Conservation (phyloP, 2,113 vertebrate species). For the Poecilia latipinna region DNA sequence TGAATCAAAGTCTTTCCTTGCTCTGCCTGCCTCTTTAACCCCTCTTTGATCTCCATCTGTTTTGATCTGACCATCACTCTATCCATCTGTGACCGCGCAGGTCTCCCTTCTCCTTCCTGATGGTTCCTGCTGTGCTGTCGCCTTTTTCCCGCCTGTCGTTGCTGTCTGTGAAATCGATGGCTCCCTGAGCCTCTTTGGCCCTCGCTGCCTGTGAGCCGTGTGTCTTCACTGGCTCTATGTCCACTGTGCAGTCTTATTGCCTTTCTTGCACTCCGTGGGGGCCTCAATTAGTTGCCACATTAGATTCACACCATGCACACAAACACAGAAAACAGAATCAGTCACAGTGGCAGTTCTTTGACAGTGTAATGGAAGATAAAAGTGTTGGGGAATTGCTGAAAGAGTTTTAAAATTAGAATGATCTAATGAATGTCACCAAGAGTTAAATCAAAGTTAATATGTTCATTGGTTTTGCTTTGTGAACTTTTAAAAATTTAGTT, state of each 20-base stretch:
- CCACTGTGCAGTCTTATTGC: conserved; percentile 41
- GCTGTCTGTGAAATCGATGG: conserved; percentile 54
- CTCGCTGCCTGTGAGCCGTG: conserved; percentile 27
- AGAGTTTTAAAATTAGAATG: conserved; percentile 9
- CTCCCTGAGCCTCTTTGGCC: conserved; percentile 48
- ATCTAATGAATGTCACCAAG: not conserved
- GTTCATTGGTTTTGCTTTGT: not conserved
- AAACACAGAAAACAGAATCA: not conserved
- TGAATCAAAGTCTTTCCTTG: not conserved
- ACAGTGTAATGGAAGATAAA: conserved; percentile 9
- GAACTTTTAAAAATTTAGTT: not conserved
- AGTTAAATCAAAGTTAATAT: not conserved
- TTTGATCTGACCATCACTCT: conserved; percentile 52
- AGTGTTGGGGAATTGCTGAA: not conserved
- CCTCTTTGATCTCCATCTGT: conserved; percentile 36
- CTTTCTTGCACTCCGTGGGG: conserved; percentile 36
- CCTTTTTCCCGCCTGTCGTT: conserved; percentile 53
- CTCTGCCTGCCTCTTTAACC: conserved; percentile 27
- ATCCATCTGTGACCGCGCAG: conserved; percentile 57
- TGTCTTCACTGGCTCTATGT: conserved; percentile 50
- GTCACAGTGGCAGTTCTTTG: not conserved
- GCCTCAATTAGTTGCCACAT: conserved; percentile 38
- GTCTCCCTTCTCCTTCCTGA: conserved; percentile 57
- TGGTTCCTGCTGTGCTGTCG: conserved; percentile 52
- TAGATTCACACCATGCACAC: conserved; percentile 25